Base-by-base conservation (phyloP, 2,797 vertebrate species). In the Acipenser ruthenus region DNA sequence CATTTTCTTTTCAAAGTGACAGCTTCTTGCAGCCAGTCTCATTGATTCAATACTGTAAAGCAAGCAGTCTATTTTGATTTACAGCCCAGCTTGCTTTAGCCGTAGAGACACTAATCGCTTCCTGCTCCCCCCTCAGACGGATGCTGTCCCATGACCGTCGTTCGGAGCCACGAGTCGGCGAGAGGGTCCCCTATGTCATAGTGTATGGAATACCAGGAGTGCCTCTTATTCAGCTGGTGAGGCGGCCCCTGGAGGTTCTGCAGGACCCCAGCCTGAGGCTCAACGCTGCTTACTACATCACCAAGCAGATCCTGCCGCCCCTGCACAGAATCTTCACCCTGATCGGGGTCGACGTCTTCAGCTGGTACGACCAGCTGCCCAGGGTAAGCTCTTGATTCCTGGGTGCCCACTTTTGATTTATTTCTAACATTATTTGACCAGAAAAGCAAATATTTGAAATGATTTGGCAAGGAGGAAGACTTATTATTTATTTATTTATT, bases 231-330 rank as follows among this genome's bases (percentile, higher is more conserved):
- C 95, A 98, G 86, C 87, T 99, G 69, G 95, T 99, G 48, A 87
- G 93, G 1, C 86, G 90, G 60, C 96, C 96, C 49, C 53, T 89
- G 8, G 96, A 99, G 59, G 85, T 95, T 59, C 85, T 99, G 52
- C 95, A 95, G 79, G 94, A 98, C 73, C 81, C 91, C 11, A 74
- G 74, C 70, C 86, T 99, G 68, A 90, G 95, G 67, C 86, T 96
- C 77, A 99, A 99, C 2, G 83, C 93, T 67, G 88, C 89, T 1
- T 99, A 99, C 82, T 99, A 99, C 69, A 92, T 99, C 75, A 94
- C 89, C 83, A 99, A 99, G 77, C 96, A 99, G 75, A 97, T 99
- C 71, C 89, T 99, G 76, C 95, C 96, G 0, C 95, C 96, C 0
- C 83, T 99, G 63, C 90, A 87, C 8, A 90, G 96, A 67, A 83